Evolutionary conservation across 2,797 vertebrate genomes (phyloP).

Genomic region (Trachurus trachurus): DNA sequence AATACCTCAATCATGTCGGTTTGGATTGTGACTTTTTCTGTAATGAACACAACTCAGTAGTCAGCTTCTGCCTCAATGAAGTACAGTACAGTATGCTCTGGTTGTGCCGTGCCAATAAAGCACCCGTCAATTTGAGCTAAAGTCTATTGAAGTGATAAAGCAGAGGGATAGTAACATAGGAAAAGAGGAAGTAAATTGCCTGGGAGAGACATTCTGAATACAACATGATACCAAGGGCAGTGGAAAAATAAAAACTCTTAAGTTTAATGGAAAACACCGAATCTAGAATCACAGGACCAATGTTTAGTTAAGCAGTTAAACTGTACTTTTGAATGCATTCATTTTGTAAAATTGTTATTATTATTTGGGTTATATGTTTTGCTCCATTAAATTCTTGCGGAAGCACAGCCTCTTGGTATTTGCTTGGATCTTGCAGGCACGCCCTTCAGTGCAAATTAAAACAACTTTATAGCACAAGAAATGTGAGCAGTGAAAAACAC

Average conservation of each 20-base stretch:
- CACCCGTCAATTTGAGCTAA: slow-evolving; percentile 40
- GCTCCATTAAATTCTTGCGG: slow-evolving; percentile 1
- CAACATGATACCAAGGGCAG: slow-evolving; percentile 3
- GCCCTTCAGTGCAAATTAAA: not conserved
- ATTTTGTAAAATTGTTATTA: not conserved
- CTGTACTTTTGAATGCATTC: not conserved
- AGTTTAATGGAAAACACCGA: slow-evolving; percentile 3
- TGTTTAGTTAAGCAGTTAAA: not conserved
- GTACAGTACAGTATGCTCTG: not conserved
- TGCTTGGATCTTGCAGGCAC: not conserved
- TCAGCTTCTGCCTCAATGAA: slow-evolving; percentile 32
- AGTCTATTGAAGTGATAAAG: slow-evolving; percentile 50
- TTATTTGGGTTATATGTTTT: not conserved
- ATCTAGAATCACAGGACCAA: slow-evolving; percentile 5
- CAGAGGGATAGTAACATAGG: slow-evolving; percentile 23
- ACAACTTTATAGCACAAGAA: not conserved
- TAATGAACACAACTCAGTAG: slow-evolving; percentile 46
- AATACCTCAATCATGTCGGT: slow-evolving; percentile 36
- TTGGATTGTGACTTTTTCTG: slow-evolving; percentile 45
- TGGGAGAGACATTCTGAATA: slow-evolving; percentile 21
- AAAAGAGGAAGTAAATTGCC: slow-evolving; percentile 21
- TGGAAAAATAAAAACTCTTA: not conserved
- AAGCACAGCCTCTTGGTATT: not conserved
- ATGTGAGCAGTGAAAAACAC: slow-evolving; percentile 2
- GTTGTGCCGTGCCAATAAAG: slow-evolving; percentile 53